Conservation (phyloP, 2,888 invertebrate genomes). For the Hylaea fasciaria region DNA sequence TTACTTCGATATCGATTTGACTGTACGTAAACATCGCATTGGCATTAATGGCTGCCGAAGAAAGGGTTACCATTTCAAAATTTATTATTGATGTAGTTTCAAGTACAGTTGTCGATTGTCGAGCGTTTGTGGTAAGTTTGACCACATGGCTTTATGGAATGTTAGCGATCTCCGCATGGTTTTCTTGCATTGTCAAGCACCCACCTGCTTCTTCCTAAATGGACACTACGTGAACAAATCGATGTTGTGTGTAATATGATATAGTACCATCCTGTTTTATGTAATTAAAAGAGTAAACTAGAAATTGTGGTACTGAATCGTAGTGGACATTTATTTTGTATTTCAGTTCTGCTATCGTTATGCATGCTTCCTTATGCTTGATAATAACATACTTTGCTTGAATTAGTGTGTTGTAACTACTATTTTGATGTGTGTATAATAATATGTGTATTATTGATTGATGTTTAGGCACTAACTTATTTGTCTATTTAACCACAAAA, state of each 20-base stretch:
- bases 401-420: slow-evolving; percentile 38
- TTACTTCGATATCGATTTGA: slow-evolving; percentile 79
- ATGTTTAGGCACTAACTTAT: background rate
- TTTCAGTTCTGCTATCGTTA: slow-evolving; percentile 46
- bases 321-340: slow-evolving; percentile 57
- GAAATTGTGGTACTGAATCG: slow-evolving; percentile 29
- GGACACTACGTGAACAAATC: slow-evolving; percentile 51
- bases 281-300: slow-evolving; percentile 5
- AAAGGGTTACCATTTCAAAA: slow-evolving; percentile 80
- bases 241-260: slow-evolving; percentile 16
- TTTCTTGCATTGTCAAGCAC: slow-evolving; percentile 48
- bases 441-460: slow-evolving; percentile 23
- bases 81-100: slow-evolving; percentile 68
- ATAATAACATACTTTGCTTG: slow-evolving; percentile 43
- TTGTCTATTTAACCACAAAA: background rate
- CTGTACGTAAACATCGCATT: slow-evolving; percentile 70
- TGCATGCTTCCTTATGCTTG: slow-evolving; percentile 63
- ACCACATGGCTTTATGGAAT: slow-evolving; percentile 72
- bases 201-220: slow-evolving; percentile 68
- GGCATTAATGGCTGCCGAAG: slow-evolving; percentile 82
- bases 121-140: slow-evolving; percentile 77
- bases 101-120: slow-evolving; percentile 83
- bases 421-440: slow-evolving; percentile 26
- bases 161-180: slow-evolving; percentile 57
- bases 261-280: slow-evolving; percentile 14